Evolutionary conservation across 37 sponge, comb jelly and placozoan species (phyloP).

Genomic region (Bolinopsis microptera): DNA sequence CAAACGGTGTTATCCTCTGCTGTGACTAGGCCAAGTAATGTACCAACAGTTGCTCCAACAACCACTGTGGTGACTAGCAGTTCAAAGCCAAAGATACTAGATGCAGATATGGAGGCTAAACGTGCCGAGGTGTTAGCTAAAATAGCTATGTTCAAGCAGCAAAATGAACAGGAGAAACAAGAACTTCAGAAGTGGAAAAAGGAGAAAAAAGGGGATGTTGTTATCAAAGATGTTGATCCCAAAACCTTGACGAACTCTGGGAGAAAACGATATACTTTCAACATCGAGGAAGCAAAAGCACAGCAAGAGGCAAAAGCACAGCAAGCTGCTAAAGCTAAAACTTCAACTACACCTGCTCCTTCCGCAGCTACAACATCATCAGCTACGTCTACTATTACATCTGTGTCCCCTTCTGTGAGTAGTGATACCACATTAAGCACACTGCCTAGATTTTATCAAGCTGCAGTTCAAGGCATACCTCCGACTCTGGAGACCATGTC

Average conservation of each 20-base stretch:
- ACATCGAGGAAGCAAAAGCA: neutral
- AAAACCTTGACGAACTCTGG: neutral
- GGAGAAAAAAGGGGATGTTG: neutral
- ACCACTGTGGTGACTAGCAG: neutral
- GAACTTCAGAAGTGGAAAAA: neutral
- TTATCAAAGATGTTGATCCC: neutral
- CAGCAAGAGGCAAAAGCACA: neutral
- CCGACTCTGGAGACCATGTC: neutral
- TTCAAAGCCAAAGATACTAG: neutral
- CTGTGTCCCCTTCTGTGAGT: neutral
- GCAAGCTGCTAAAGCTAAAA: neutral
- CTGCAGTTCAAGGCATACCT: neutral
- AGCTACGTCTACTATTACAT: neutral
- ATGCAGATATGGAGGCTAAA: constrained; percentile 30
- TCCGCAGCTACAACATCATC: neutral
- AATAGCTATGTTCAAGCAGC: constrained; percentile 17
- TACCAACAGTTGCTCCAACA: neutral
- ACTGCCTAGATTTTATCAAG: neutral
- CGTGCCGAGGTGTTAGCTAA: neutral
- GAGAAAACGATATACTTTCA: neutral
- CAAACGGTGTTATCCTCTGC: neutral
- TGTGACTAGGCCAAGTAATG: neutral
- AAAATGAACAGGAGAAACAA: constrained; percentile 50
- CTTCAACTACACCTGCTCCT: neutral
- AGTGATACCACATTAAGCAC: neutral